phyloP scores from a whole-genome alignment of 2,113 vertebrate genomes.

The Halcyon senegalensis region DNA sequence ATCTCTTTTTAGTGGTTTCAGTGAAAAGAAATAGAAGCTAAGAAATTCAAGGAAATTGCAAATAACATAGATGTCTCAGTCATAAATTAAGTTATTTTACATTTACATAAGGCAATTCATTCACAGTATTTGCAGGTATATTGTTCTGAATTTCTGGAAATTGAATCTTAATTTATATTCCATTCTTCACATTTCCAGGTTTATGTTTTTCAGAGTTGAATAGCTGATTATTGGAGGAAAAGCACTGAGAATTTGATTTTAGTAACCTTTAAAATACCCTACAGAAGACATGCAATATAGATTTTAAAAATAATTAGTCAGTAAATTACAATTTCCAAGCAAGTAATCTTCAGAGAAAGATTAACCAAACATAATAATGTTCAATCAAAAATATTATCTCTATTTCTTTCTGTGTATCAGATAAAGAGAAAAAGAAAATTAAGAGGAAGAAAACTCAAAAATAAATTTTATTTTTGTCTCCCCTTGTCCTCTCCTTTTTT shows the following conservation, averaged over 20 bases:
- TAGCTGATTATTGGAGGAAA: not conserved
- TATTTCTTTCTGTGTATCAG: not conserved
- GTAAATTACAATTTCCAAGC: not conserved
- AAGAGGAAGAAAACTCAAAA: not conserved
- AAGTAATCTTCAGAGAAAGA: not conserved
- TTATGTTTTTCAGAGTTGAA: not conserved
- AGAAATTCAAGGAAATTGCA: not conserved
- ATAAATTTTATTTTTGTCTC: not conserved
- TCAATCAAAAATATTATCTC: not conserved
- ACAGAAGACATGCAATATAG: not conserved
- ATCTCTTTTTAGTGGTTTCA: not conserved
- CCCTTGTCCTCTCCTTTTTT: fast-evolving
- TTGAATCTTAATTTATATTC: not conserved
- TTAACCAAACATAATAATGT: not conserved
- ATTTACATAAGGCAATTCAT: not conserved
- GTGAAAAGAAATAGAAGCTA: not conserved
- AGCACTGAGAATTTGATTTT: not conserved
- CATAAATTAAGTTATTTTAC: not conserved
- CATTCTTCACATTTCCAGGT: not conserved
- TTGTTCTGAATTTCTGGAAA: not conserved
- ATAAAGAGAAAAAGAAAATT: not conserved
- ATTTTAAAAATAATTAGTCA: not conserved
- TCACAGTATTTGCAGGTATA: not conserved
- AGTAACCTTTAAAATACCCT: not conserved
- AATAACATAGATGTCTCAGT: not conserved